Conservation (phyloP, 2,888 invertebrate species). For the Acrobasis repandana region DNA sequence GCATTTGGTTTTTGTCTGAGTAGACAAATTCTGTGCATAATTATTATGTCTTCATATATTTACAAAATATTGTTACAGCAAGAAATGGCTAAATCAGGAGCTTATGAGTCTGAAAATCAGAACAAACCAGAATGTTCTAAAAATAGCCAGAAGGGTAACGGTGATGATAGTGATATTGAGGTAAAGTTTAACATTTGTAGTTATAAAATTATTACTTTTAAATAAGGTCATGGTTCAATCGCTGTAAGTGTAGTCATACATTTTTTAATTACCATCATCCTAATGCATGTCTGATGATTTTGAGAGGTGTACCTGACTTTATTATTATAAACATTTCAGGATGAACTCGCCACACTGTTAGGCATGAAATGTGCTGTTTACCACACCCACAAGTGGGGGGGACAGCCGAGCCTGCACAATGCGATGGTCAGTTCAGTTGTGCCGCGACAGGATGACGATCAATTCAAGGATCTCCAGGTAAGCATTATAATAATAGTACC, state of each 20-base stretch:
- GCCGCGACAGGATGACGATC: conserved; percentile 70
- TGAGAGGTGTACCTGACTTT: no score
- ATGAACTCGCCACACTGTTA: conserved; percentile 86
- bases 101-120: conserved; percentile 56
- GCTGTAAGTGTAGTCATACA: no score
- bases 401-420: conserved; percentile 90
- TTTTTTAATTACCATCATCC: no score
- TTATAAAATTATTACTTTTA: no score
- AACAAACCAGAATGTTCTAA: conserved; percentile 42
- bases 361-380: conserved; percentile 95
- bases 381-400: conserved; percentile 90
- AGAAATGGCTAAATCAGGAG: conserved; percentile 79
- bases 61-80: conserved; percentile 57
- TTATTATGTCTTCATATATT: neutral
- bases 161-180: conserved; percentile 74
- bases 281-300: no score
- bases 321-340: conserved; percentile 59
- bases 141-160: conserved; percentile 54
- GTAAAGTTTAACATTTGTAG: conserved; percentile 41
- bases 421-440: conserved; percentile 90
- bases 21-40: neutral
- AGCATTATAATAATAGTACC: conserved; percentile 2
- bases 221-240: no score
- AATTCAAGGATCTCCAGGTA: conserved; percentile 86
- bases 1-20: no score